Base-by-base conservation (phyloP, 2,888 invertebrate species). In the Molorchus minor region DNA sequence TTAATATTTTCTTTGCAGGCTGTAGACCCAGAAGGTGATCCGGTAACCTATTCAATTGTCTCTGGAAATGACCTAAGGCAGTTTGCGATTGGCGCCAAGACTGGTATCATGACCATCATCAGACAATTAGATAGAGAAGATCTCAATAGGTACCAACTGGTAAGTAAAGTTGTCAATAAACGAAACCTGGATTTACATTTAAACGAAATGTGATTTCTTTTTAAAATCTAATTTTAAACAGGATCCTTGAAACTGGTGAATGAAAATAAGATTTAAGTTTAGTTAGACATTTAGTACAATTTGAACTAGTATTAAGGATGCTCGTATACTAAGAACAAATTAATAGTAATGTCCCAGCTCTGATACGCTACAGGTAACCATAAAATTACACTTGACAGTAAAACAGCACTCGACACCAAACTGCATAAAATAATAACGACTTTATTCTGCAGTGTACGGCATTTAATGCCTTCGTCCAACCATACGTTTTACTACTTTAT, bases 21-120 rank as follows among this genome's bases (percentile, higher is more conserved):
- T n/a, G 84, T 88, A 71, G 94, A 94, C 81, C 94, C 94, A 10
- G 94, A 94, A 81, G 91, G 92, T 72, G 94, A 94, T 79, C 89
- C 88, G 0, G 91, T 95, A 1, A 87, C 88, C 0, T 95, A 94
- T 77, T 90, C 92, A 1, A 93, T 95, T 51, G 84, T 89, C n/a
- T 92, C 92, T 0, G 95, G 94, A 20, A 94, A 95, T 73, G 93
- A 94, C 77, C 82, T 94, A n/a, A 84, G 91, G 4, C 94, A 94
- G 77, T 96, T 96, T 78, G 86, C 88, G 0, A 90, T 96, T 55
- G 93, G 94, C 19, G 86, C 91, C 58, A 90, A 87, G 71, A 92
- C 88, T n/a, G 96, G 96, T n/a, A 87, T 93, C 52, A 90, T 96
- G 52, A 92, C 90, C 61, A 93, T 95, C 46, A 93, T 93, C 70